Conservation (phyloP, 2,113 vertebrate species). For the Theristicus caerulescens region DNA sequence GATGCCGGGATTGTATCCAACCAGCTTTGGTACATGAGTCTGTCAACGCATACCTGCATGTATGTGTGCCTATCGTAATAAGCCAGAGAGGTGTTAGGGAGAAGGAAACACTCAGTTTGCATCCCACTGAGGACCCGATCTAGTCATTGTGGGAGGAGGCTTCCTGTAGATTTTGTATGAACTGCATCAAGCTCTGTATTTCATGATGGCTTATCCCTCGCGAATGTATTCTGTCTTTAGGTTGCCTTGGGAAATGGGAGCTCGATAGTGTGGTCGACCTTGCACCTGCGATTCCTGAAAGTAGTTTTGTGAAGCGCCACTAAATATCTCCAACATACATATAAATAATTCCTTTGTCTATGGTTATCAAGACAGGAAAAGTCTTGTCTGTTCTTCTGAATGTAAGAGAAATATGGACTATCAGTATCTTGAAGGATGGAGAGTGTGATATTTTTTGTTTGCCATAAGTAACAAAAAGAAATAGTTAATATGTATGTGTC, state of each 20-base stretch:
- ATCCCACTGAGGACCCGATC: neutral
- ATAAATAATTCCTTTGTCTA: neutral
- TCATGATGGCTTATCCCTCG: neutral
- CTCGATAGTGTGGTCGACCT: fast-evolving
- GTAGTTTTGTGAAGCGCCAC: neutral
- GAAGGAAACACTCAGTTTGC: neutral
- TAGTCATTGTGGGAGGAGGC: neutral
- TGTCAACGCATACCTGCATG: neutral
- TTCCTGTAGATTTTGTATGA: neutral
- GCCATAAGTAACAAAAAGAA: neutral
- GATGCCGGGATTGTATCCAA: neutral
- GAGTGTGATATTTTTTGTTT: neutral
- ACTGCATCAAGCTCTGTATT: neutral
- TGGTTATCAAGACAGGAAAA: neutral
- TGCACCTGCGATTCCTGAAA: neutral
- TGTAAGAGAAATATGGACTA: neutral
- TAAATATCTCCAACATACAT: neutral
- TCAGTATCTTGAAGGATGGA: neutral
- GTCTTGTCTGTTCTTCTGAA: neutral
- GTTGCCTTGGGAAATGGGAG: neutral
- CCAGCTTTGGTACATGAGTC: neutral
- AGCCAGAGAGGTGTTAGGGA: neutral
- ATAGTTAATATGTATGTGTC: neutral
- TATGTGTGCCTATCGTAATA: fast-evolving
- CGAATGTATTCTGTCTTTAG: neutral